Conservation (phyloP, 2,113 vertebrate genomes). For the Embiotoca jacksoni region DNA sequence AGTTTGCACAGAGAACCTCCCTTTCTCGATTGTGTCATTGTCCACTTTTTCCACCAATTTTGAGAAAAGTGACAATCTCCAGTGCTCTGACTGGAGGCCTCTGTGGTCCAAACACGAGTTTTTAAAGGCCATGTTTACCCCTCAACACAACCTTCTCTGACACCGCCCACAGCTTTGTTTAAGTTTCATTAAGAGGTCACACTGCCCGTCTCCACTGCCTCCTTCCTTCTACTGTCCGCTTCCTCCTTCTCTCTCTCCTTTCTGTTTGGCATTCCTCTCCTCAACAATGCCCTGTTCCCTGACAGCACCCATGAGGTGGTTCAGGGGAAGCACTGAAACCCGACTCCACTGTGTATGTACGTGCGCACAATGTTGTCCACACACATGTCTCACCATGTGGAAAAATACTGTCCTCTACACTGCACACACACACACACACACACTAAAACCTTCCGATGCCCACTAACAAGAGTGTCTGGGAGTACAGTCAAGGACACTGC, state of each 20-base stretch:
- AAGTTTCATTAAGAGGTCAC: slow-evolving; percentile 30
- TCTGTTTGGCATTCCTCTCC: slow-evolving; percentile 55
- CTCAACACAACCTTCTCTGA: slow-evolving; percentile 42
- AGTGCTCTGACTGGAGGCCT: not conserved
- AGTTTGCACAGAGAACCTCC: no score
- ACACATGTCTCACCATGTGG: slow-evolving; percentile 46
- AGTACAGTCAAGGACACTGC: slow-evolving; percentile 58
- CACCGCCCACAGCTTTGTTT: not conserved
- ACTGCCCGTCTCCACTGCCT: not conserved
- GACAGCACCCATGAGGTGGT: slow-evolving; percentile 18
- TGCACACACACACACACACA: slow-evolving; percentile 13
- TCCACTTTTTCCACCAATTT: not conserved
- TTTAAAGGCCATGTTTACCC: slow-evolving; percentile 40
- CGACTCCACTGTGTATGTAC: slow-evolving; percentile 50
- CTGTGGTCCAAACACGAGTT: not conserved
- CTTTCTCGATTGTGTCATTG: no score
- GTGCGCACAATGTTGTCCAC: slow-evolving; percentile 5
- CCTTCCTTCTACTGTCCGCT: not conserved
- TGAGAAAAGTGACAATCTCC: not conserved
- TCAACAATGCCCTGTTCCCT: slow-evolving; percentile 50
- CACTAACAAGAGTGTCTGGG: slow-evolving; percentile 21
- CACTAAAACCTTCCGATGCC: slow-evolving; percentile 19
- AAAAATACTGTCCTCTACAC: slow-evolving; percentile 70
- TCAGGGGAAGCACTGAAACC: slow-evolving; percentile 65
- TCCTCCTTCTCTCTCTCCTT: slow-evolving; percentile 23